phyloP scores from a whole-genome alignment of 2,888 invertebrate genomes.

The Sphaerophoria rueppellii region DNA sequence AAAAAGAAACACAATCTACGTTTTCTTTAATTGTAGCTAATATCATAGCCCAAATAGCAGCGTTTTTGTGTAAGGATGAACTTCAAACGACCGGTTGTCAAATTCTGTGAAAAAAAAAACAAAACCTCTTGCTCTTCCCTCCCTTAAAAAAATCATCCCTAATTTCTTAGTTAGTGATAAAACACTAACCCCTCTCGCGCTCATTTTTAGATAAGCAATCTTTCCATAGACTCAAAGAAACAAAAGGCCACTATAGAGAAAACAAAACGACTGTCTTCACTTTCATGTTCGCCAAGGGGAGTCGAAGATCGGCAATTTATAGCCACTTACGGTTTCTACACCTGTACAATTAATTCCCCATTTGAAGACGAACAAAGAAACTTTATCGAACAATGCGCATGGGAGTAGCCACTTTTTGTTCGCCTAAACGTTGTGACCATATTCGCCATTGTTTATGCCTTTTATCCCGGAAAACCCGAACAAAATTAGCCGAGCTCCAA shows the following conservation, averaged over 20 bases:
- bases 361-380: conserved; percentile 55
- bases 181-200: conserved; percentile 59
- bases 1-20: too few relatives aligned
- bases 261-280: conserved; percentile 49
- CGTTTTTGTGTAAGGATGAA: background rate
- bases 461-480: conserved; percentile 9
- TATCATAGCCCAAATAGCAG: background rate
- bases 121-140: background rate
- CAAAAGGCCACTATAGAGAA: background rate
- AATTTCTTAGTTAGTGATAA: conserved; percentile 9
- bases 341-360: conserved; percentile 71
- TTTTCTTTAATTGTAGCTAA: background rate
- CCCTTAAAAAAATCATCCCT: background rate
- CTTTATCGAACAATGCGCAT: conserved; percentile 22
- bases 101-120: background rate
- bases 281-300: conserved; percentile 61
- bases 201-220: conserved; percentile 55
- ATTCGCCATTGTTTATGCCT: conserved; percentile 39
- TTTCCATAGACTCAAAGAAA: background rate
- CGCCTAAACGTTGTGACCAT: conserved; percentile 30
- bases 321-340: conserved; percentile 69
- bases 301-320: conserved; percentile 61
- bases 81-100: background rate
- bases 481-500: background rate
- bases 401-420: conserved; percentile 64